Evolutionary conservation across 2,113 vertebrate genomes (phyloP).

Genomic region (Hippocampus barbouri): DNA sequence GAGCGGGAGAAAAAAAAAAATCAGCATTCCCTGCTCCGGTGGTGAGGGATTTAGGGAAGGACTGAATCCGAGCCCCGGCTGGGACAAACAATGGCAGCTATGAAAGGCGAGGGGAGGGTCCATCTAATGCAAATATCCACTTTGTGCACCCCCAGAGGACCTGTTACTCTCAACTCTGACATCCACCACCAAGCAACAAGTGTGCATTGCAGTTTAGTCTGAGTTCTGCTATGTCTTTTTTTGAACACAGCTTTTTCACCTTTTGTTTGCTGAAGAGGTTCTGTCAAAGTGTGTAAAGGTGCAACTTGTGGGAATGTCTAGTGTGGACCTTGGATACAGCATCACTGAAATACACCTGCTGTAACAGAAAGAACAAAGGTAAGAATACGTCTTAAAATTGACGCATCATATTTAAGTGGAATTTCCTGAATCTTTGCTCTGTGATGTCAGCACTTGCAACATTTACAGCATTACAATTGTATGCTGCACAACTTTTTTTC

Average conservation of each 20-base stretch:
- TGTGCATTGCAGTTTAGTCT: background rate
- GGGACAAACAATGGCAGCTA: conserved; percentile 71
- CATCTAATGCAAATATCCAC: conserved; percentile 75
- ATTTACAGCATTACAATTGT: conserved; percentile 18
- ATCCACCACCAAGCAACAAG: conserved; percentile 44
- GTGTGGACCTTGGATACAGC: conserved; percentile 15
- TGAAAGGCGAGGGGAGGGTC: conserved; percentile 76
- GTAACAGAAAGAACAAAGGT: conserved; percentile 23
- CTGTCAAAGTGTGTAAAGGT: background rate
- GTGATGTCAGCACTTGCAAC: background rate
- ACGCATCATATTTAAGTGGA: background rate
- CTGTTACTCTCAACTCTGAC: conserved; percentile 57
- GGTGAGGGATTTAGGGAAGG: conserved; percentile 72
- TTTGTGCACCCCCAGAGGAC: conserved; percentile 63
- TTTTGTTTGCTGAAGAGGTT: background rate
- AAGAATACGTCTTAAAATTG: conserved; percentile 5
- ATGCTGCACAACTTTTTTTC: conserved; percentile 8
- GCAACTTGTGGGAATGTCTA: conserved; percentile 23
- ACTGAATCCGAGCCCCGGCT: conserved; percentile 69
- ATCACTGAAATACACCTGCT: conserved; percentile 58
- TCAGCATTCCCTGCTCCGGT: conserved; percentile 55
- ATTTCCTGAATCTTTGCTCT: background rate
- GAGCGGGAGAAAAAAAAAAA: conserved; percentile 8
- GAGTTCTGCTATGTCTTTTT: background rate
- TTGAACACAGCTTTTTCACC: too few species aligned